Percentiles rank a stretch among this genome's conserved stretches.
These are phyloP conservation scores for Drosophila obscura DNA, from an alignment of 1,140 invertebrate species.

Conservation along the genomic window DNA sequence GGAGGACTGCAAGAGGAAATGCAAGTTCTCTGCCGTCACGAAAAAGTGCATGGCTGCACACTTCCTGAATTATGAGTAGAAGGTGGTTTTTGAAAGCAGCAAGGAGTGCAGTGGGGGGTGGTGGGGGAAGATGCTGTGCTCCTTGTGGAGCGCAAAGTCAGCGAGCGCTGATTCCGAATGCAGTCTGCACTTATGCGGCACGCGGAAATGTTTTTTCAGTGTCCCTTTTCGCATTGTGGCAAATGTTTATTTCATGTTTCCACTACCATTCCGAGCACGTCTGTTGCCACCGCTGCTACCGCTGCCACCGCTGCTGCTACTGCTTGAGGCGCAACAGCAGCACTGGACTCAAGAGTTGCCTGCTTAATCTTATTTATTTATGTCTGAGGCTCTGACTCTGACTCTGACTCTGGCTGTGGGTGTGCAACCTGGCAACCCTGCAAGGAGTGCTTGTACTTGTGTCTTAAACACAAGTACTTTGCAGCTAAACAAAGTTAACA, in stretches of 20 bases:
- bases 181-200: slow-evolving; percentile 53
- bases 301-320: slow-evolving; percentile 16
- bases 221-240: slow-evolving; percentile 43
- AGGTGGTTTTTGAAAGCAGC: neutral
- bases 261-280: slow-evolving; percentile 64
- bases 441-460: slow-evolving; percentile 24
- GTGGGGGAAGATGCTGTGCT: slow-evolving; percentile 1
- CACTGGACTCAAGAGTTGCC: slow-evolving; percentile 53
- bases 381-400: slow-evolving; percentile 22
- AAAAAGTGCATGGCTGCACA: slow-evolving; percentile 55
- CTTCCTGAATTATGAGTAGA: slow-evolving; percentile 78
- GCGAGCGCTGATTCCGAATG: slow-evolving; percentile 63
- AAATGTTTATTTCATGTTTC: slow-evolving; percentile 81
- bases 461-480: slow-evolving; percentile 53
- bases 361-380: slow-evolving; percentile 82
- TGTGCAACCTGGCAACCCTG: slow-evolving; percentile 31
- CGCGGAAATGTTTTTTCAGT: slow-evolving; percentile 59
- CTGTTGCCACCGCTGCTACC: slow-evolving; percentile 41
- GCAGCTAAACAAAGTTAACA: too few species aligned
- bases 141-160: slow-evolving; percentile 32
- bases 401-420: slow-evolving; percentile 18
- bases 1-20: slow-evolving; percentile 65
- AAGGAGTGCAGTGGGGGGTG: neutral
- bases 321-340: neutral
- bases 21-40: slow-evolving; percentile 50